Conservation (phyloP, 1,140 invertebrate species). For the Trachymyrmex cornetzi region DNA sequence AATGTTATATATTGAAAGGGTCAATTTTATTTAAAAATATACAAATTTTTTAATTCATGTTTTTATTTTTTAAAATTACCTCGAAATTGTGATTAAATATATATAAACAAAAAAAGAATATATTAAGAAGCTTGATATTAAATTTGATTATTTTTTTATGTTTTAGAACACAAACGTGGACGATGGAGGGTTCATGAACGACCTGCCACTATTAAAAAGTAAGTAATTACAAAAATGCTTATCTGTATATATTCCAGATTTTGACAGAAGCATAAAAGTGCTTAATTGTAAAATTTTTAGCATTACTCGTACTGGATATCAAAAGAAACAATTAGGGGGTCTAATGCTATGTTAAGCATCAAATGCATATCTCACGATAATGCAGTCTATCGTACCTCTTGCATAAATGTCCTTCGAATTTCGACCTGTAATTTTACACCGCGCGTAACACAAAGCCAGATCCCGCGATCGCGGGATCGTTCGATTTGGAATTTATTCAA, state of each 20-base stretch:
- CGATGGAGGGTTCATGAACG: slow-evolving; percentile 94
- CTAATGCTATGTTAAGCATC: background rate
- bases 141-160: slow-evolving; percentile 47
- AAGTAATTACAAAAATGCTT: slow-evolving; percentile 85
- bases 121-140: background rate
- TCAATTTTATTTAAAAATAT: background rate
- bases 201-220: slow-evolving; percentile 96
- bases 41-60: background rate
- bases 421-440: background rate
- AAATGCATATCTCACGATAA: background rate
- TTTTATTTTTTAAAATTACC: background rate
- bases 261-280: background rate
- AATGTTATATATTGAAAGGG: background rate
- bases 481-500: slow-evolving; percentile 56
- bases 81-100: background rate
- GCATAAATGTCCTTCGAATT: background rate
- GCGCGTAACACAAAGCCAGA: background rate
- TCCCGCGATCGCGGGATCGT: background rate
- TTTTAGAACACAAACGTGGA: slow-evolving; percentile 94
- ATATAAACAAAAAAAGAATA: background rate
- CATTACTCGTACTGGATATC: no score
- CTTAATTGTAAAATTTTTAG: background rate
- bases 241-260: background rate
- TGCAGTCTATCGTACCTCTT: background rate
- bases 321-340: background rate